Evolutionary conservation across 2,113 vertebrate genomes (phyloP), one percentile per base, ranked within the genome.

Genomic region (Eclectus roratus): DNA sequence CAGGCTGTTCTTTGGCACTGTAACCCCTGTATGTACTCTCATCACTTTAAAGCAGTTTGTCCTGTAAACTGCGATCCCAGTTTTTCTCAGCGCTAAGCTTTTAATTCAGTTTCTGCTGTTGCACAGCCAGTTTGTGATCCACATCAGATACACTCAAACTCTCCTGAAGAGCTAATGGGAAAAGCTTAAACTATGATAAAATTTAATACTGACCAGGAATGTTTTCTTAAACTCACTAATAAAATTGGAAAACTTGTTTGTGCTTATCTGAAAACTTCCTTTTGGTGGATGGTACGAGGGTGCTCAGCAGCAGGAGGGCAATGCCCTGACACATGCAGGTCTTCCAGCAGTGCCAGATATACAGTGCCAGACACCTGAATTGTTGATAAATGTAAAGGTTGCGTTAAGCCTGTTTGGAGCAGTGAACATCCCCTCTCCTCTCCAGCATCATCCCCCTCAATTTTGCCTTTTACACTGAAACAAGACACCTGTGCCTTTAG

Each of bases 221-320:
- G 4, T 49, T 93, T 43, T 72, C 68, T 64, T 74, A 24, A 85
- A n/a, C 17, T 31, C 17, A 4, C 28, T 23, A 58, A 72, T 53
- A 49, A 69, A 66, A 58, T 5, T 53, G 10, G 33, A 65, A 58
- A 49, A 3, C 23, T 50, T 18, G 10, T 63, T 94, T 28, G 16
- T 70, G 44, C 41, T 72, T 72, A n/a, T 41, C 11, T 14, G 18
- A 74, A 31, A 49, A n/a, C 52, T 60, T 69, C 33, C 9, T 63
- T 78, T 81, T 17, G 80, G 58, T 0, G 0, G 49, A 24, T 28
- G 23, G 18, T 24, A 43, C n/a, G 31, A 52, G 60, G 15, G 56
- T 29, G n/a, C 60, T 78, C 69, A 73, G 73, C 39, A 55, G 69
- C 61, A 85, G 55, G 58, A 73, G 53, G 64, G 64, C 46, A 53